phyloP scores from a whole-genome alignment of 1,140 invertebrate species.

The Psilanteris sp. region DNA sequence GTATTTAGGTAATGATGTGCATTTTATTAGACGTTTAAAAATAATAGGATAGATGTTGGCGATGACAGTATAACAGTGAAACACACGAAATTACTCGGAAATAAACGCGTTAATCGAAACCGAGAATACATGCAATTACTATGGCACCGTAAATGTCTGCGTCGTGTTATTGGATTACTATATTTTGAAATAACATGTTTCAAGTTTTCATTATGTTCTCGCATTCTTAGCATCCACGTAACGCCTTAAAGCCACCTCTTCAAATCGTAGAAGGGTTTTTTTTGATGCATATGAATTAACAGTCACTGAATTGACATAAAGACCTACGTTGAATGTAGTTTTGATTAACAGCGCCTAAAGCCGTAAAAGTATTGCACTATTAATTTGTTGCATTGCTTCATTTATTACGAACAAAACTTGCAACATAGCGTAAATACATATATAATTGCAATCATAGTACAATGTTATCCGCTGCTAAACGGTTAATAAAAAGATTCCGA shows the following conservation, averaged over 20 bases:
- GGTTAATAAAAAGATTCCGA: too few relatives aligned
- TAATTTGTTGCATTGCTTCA: too few relatives aligned
- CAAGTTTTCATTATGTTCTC: constrained; percentile 62
- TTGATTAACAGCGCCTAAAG: too few relatives aligned
- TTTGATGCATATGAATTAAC: constrained; percentile 57
- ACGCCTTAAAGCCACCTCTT: constrained; percentile 50
- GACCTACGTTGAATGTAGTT: too few relatives aligned
- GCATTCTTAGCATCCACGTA: constrained; percentile 59
- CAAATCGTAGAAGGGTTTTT: constrained; percentile 30
- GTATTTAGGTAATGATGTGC: constrained; percentile 27
- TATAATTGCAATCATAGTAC: too few relatives aligned
- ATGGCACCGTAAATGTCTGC: constrained; percentile 54
- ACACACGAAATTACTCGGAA: constrained; percentile 45
- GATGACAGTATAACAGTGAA: constrained; percentile 36
- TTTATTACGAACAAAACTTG: too few relatives aligned
- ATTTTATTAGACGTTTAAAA: constrained; percentile 41
- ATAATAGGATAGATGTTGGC: constrained; percentile 36
- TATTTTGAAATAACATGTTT: constrained; percentile 64
- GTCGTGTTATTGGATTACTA: constrained; percentile 59
- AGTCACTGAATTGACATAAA: constrained; percentile 49
- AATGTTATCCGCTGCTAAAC: too few relatives aligned
- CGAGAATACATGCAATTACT: constrained; percentile 54
- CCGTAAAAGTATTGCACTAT: too few relatives aligned
- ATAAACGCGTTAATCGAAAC: constrained; percentile 60
- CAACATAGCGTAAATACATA: too few relatives aligned